phyloP scores from a whole-genome alignment of 2,797 vertebrate genomes.

The Sebastes vulpes region DNA sequence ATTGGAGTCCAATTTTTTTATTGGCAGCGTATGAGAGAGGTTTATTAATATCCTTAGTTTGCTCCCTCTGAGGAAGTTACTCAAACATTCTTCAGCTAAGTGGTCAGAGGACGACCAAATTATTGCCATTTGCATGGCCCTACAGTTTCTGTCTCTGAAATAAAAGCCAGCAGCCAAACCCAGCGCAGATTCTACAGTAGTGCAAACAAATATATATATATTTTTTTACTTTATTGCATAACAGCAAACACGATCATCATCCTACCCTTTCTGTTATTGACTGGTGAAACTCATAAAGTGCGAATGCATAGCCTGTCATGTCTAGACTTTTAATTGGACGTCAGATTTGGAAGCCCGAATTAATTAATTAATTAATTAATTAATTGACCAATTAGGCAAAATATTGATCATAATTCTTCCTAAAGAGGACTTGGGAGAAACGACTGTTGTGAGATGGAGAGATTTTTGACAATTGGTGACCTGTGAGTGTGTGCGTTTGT shows the following conservation, averaged over 20 bases:
- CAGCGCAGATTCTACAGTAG: conserved; percentile 78
- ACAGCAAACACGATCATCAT: conserved; percentile 77
- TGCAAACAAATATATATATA: conserved; percentile 79
- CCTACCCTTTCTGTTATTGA: conserved; percentile 71
- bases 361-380: conserved; percentile 3
- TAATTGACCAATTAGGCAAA: not conserved
- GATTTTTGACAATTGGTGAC: conserved; percentile 43
- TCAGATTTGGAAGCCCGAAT: conserved; percentile 59
- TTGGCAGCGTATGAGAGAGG: conserved; percentile 52
- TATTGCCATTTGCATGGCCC: conserved; percentile 64
- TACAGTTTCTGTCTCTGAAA: conserved; percentile 77
- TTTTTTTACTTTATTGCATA: conserved; percentile 86
- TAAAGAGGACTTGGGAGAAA: conserved; percentile 45
- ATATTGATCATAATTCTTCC: conserved; percentile 30
- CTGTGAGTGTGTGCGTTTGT: conserved; percentile 1
- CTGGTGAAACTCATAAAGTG: conserved; percentile 88
- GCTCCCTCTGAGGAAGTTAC: conserved; percentile 39
- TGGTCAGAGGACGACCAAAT: conserved; percentile 58
- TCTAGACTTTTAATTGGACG: conserved; percentile 43
- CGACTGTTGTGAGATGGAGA: conserved; percentile 38
- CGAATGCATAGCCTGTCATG: conserved; percentile 84
- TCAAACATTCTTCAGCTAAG: conserved; percentile 60
- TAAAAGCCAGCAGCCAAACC: conserved; percentile 57
- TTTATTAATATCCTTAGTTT: conserved; percentile 47
- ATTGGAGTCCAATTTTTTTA: conserved; percentile 37